Base-by-base conservation (phyloP, 2,113 vertebrate genomes). In the Lanius collurio region DNA sequence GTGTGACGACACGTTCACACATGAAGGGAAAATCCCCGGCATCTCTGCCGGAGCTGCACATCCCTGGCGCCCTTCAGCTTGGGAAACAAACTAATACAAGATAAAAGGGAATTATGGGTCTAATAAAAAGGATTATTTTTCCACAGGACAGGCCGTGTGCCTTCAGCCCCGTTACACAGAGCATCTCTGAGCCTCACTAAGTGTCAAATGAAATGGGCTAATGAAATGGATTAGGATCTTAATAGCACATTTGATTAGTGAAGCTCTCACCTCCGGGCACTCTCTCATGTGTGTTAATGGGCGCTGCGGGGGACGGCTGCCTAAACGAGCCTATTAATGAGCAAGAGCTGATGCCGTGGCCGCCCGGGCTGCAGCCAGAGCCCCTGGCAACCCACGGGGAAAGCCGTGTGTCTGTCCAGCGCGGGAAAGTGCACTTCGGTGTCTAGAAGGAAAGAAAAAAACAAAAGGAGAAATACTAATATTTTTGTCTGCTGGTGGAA, bases 171-270 rank as follows among this genome's bases (percentile, higher is more conserved):
- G 1, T 27, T 41, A 18, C 69, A 49, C 33, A 8, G 89, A 75
- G 87, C 87, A 60, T 71, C 73, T 71, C 80, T 15, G 76, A 92
- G 93, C 86, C 90, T 75, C 67, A 6, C 49, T 74, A 18, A 92
- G 81, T 69, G 93, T 95, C 93, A 92, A 35, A 93, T 87, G 94
- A 76, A 94, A 93, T 0, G 23, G 93, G 50, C 65, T 95, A 84
- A 95, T 95, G 94, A 76, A 95, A 94, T 46, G 89, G 87, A 95
- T 96, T 91, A 94, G 91, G 87, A 87, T 93, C 70, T 93, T 95
- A 95, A 91, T 50, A 82, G 93, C 74, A 85, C 87, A 60, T 95
- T 93, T 79, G 94, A 79, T 96, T 89, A 94, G 91, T 13, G 77
- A 41, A 73, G 87, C 89, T 89, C 83, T 91, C 87, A 82, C 84